Evolutionary conservation across 2,797 vertebrate genomes (phyloP).

Genomic region (Micromesistius poutassou): DNA sequence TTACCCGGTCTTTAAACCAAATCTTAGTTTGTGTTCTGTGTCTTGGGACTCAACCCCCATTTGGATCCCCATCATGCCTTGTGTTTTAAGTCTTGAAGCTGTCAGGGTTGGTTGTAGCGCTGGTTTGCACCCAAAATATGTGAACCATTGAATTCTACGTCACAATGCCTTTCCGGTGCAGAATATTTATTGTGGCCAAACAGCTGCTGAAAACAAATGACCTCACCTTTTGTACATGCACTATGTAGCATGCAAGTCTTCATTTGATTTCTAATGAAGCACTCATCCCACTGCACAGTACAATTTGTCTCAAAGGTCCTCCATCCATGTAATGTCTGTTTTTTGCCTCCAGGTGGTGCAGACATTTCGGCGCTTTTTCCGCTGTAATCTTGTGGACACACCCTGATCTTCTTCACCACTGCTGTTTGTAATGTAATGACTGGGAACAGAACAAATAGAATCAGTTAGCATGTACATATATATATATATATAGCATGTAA

Average conservation of each 20-base stretch:
- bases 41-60: too few species aligned
- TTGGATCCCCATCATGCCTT: too few species aligned
- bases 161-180: neutral
- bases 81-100: too few species aligned
- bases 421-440: conserved; percentile 65
- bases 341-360: neutral
- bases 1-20: too few species aligned
- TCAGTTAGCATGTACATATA: neutral
- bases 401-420: conserved; percentile 54
- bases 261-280: neutral
- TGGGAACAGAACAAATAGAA: conserved; percentile 24
- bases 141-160: neutral
- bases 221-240: neutral
- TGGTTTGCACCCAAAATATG: too few species aligned
- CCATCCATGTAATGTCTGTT: neutral
- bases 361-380: neutral
- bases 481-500: too few species aligned
- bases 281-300: neutral
- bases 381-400: neutral
- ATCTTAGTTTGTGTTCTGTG: too few species aligned
- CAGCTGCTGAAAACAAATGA: neutral
- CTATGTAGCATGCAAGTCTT: neutral
- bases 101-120: too few species aligned
- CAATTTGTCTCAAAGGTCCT: neutral
- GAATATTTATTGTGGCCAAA: neutral